A percentile compares a stretch with the other conserved stretches of the same genome.
Conservation (phyloP, 1,140 invertebrate species). For the Alviniconcha marisindica region DNA sequence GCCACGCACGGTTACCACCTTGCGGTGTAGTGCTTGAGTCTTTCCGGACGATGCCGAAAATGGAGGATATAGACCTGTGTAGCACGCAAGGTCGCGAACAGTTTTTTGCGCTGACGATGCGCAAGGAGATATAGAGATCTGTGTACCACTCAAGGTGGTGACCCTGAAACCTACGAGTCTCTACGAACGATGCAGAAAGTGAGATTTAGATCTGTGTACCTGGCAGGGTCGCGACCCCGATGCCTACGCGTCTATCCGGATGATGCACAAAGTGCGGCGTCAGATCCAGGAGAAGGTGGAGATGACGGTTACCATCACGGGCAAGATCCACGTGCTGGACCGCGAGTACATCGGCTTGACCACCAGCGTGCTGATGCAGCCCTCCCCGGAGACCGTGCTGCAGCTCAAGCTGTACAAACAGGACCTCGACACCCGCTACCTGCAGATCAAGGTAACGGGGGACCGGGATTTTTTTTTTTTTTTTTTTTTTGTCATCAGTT, state of each 20-base stretch:
- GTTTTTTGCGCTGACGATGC: too few relatives aligned
- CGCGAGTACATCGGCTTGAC: background rate
- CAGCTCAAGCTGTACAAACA: background rate
- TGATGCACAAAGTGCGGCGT: background rate
- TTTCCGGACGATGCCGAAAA: too few relatives aligned
- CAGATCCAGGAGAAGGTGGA: background rate
- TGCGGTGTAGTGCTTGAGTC: too few relatives aligned
- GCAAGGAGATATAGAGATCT: too few relatives aligned
- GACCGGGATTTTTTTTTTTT: too few relatives aligned
- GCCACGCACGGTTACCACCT: too few relatives aligned
- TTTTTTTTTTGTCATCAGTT: too few relatives aligned
- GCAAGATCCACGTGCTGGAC: conserved; percentile 30
- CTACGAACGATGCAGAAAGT: background rate
- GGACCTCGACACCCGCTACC: background rate
- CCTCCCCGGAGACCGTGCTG: conserved; percentile 28
- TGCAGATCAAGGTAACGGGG: background rate
- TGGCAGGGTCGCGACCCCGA: conserved; percentile 14
- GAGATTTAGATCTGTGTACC: background rate
- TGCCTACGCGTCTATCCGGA: background rate
- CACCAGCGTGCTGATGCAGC: background rate
- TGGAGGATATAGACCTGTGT: too few relatives aligned
- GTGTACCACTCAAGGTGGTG: background rate
- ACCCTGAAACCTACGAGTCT: background rate
- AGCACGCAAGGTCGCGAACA: too few relatives aligned
- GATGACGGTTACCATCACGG: background rate